Evolutionary conservation across 2,797 vertebrate species (phyloP).

Genomic region (Microchirus variegatus): DNA sequence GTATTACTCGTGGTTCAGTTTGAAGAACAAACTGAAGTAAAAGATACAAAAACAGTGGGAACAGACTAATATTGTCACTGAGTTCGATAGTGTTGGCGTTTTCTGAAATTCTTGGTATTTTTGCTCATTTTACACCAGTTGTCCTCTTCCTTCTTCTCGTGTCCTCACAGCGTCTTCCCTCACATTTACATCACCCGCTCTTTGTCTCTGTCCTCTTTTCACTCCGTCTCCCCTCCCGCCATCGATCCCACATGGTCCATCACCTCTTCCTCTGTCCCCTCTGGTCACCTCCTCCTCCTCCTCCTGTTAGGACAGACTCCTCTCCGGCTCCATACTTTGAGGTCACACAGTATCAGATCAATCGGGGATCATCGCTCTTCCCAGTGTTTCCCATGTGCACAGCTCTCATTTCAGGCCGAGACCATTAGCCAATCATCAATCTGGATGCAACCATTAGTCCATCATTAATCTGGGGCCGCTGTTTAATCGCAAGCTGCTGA

Average conservation of each 20-base stretch:
- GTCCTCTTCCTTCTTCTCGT: background rate
- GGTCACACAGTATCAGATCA: constrained; percentile 50
- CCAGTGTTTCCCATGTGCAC: constrained; percentile 15
- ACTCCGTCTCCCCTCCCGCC: background rate
- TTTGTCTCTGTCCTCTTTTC: background rate
- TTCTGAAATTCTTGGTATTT: too few species aligned
- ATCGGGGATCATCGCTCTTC: constrained; percentile 52
- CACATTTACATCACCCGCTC: background rate
- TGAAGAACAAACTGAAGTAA: too few species aligned
- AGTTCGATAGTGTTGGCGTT: too few species aligned
- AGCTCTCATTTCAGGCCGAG: constrained; percentile 42
- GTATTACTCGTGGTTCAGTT: too few species aligned
- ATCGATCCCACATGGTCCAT: constrained; percentile 3
- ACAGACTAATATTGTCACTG: too few species aligned
- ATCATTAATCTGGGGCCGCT: constrained; percentile 46
- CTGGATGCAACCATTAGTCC: constrained; percentile 57
- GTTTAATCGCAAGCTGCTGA: constrained; percentile 35
- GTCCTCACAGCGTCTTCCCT: background rate
- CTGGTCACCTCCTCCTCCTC: constrained; percentile 1
- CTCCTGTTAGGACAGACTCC: constrained; percentile 16
- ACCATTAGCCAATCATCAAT: constrained; percentile 65
- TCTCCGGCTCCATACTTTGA: constrained; percentile 19
- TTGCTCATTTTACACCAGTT: constrained; percentile 1
- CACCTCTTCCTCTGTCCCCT: constrained; percentile 19
- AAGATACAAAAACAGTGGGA: too few species aligned